A percentile compares a stretch with the other conserved stretches of the same genome.
Evolutionary conservation across 37 sponge, comb jelly and placozoan genomes (phyloP).

Genomic region (Crambe crambe): DNA sequence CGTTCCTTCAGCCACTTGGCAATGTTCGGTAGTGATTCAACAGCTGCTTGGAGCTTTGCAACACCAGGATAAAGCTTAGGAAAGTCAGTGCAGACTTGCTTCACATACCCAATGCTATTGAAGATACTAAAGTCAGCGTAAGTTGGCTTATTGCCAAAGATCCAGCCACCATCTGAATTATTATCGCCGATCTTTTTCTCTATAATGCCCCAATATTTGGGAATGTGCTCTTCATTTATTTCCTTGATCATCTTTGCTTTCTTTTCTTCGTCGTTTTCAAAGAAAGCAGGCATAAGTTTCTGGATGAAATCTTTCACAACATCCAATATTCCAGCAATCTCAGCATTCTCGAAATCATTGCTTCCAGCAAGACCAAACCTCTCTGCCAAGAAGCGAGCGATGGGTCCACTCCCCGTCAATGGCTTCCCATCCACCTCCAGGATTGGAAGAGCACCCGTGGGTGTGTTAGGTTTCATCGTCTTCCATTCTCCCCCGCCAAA

Average conservation of each 20-base stretch:
- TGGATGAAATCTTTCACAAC: conserved; percentile 22
- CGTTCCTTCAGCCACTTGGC: conserved; percentile 63
- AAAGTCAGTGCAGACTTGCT: not conserved
- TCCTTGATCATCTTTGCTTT: conserved; percentile 38
- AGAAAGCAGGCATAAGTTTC: not conserved
- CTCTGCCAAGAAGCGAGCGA: conserved; percentile 57
- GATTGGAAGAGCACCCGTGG: conserved; percentile 60
- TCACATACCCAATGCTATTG: not conserved
- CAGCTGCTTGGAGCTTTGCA: conserved; percentile 17
- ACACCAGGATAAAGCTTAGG: conserved; percentile 30
- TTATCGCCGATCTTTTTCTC: conserved; percentile 20
- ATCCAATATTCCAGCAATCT: conserved; percentile 57
- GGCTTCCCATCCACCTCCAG: conserved; percentile 71
- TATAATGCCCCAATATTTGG: conserved; percentile 7
- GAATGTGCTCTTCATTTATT: conserved; percentile 23
- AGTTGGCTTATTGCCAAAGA: conserved; percentile 27
- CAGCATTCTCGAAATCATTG: conserved; percentile 60
- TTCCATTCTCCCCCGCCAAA: conserved; percentile 36
- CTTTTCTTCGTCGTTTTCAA: conserved; percentile 50
- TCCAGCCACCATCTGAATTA: conserved; percentile 22
- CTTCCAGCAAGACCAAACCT: conserved; percentile 47
- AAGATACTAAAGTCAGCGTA: conserved; percentile 32
- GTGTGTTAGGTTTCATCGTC: conserved; percentile 47
- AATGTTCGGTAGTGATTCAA: conserved; percentile 53
- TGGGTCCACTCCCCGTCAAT: conserved; percentile 42